These are phyloP conservation scores for Pholis gunnellus DNA, from an alignment of 2,113 vertebrate genomes.

Conservation along the genomic window DNA sequence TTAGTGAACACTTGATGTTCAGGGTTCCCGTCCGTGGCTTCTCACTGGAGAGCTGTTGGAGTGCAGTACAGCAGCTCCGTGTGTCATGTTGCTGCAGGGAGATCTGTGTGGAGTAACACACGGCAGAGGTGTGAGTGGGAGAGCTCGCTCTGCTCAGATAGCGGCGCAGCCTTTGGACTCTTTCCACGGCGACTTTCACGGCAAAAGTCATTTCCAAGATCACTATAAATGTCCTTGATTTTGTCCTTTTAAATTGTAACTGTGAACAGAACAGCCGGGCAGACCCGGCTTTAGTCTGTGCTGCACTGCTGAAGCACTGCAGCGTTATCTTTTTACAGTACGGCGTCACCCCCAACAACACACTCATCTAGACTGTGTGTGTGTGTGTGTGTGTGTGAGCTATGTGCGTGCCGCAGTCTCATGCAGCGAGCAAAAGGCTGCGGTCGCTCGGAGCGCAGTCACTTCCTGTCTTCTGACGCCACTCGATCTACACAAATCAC, in stretches of 20 bases:
- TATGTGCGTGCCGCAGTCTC: conserved; percentile 7
- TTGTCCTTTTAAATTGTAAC: neutral
- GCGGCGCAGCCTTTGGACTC: conserved; percentile 11
- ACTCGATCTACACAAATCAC: conserved; percentile 48
- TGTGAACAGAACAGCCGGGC: neutral
- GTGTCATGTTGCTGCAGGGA: conserved; percentile 35
- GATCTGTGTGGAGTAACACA: conserved; percentile 67
- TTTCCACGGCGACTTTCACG: neutral
- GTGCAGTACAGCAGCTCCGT: conserved; percentile 25
- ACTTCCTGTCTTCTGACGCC: conserved; percentile 69
- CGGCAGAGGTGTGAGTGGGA: conserved; percentile 76
- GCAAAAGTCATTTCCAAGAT: neutral
- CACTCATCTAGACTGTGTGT: neutral
- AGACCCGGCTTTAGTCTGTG: neutral
- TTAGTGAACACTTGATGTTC: neutral
- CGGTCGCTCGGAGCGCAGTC: conserved; percentile 52
- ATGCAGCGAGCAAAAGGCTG: conserved; percentile 41
- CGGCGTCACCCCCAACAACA: neutral
- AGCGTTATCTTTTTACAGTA: neutral
- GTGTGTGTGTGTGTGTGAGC: neutral
- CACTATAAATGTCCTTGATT: neutral
- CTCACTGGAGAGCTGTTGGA: conserved; percentile 5
- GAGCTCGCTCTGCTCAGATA: conserved; percentile 42
- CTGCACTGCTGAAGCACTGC: conserved; percentile 4
- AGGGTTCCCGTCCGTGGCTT: conserved; percentile 7